These are phyloP conservation scores for Drosophila hydei DNA, from an alignment of 1,140 invertebrate species.

Conservation along the genomic window DNA sequence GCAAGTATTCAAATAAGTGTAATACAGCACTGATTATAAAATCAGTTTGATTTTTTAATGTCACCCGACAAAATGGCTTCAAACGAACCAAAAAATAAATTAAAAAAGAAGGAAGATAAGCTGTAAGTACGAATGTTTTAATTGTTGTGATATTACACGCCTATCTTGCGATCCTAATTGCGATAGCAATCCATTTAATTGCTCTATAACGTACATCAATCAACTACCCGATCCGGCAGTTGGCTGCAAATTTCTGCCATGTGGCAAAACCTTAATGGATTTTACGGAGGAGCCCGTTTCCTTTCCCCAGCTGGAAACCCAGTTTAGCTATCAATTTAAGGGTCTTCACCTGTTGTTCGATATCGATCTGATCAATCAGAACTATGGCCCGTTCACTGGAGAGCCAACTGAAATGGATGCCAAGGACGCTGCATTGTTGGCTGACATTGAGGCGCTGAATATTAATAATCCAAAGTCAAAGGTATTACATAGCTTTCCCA, in stretches of 20 bases:
- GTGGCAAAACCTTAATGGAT: constrained; percentile 36
- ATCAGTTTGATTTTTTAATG: background rate
- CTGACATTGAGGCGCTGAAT: constrained; percentile 34
- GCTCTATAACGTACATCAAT: constrained; percentile 33
- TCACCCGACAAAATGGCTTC: constrained; percentile 12
- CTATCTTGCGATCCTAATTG: background rate
- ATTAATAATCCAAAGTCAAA: constrained; percentile 2
- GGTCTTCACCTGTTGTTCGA: constrained; percentile 48
- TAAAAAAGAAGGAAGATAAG: constrained; percentile 5
- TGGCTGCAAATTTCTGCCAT: constrained; percentile 49
- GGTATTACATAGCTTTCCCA: background rate
- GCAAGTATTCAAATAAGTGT: background rate
- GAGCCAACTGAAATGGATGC: constrained; percentile 22
- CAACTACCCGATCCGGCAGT: constrained; percentile 30
- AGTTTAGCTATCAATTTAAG: constrained; percentile 16
- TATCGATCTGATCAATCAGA: constrained; percentile 41
- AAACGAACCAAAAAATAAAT: constrained; percentile 14
- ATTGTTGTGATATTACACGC: no score
- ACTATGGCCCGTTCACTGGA: background rate
- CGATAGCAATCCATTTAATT: constrained; percentile 35
- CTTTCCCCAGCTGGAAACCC: constrained; percentile 21
- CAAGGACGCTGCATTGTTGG: constrained; percentile 30
- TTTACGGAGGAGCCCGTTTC: constrained; percentile 28
- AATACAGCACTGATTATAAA: background rate
- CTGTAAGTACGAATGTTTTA: constrained; percentile 31